Evolutionary conservation across 2,113 vertebrate genomes (phyloP).

Genomic region (Hemicordylus capensis): DNA sequence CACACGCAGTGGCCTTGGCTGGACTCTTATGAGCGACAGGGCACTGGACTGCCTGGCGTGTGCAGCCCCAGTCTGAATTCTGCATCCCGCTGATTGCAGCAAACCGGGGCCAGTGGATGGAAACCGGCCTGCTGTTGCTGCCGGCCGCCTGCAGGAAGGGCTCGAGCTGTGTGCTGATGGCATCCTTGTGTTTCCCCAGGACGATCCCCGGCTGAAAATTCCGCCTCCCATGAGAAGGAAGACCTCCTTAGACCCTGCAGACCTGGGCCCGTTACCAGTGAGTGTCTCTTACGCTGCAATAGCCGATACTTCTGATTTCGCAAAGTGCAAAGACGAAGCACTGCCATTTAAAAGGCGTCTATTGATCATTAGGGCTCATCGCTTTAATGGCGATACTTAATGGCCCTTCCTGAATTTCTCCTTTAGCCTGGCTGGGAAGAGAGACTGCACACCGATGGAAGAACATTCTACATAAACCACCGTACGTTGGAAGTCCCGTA

Average conservation of each 20-base stretch:
- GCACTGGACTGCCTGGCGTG: background rate
- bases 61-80: background rate
- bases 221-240: conserved; percentile 82
- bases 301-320: background rate
- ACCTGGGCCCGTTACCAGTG: conserved; percentile 92
- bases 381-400: too few relatives aligned
- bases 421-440: conserved; percentile 96
- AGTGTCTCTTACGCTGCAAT: conserved; percentile 51
- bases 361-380: too few relatives aligned
- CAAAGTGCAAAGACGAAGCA: too few relatives aligned
- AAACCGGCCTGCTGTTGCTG: too few relatives aligned
- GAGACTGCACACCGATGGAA: conserved; percentile 90
- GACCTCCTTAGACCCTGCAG: conserved; percentile 83
- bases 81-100: background rate
- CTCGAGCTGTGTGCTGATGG: background rate
- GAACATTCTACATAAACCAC: conserved; percentile 97
- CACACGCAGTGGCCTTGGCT: background rate
- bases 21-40: background rate
- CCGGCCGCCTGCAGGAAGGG: too few relatives aligned
- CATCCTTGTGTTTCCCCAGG: conserved; percentile 65
- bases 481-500: conserved; percentile 77
- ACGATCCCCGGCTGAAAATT: conserved; percentile 90
- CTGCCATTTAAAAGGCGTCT: too few relatives aligned
- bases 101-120: background rate
- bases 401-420: background rate